Conservation (phyloP, 1,140 invertebrate genomes). For the Rhagoletis pomonella region DNA sequence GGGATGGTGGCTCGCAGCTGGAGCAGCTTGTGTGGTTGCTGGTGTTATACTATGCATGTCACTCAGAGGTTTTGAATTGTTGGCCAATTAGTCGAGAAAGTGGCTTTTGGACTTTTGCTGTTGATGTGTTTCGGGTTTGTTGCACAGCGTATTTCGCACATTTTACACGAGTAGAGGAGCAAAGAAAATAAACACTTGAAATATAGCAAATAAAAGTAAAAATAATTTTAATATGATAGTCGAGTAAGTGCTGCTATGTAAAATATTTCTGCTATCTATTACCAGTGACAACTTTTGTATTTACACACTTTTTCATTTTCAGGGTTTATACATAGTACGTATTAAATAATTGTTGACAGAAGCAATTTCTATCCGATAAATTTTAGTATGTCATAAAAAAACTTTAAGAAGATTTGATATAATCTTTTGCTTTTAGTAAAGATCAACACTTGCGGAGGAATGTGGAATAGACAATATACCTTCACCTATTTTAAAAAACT, state of each 20-base stretch:
- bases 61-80: constrained; percentile 18
- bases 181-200: background rate
- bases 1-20: background rate
- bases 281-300: too few relatives aligned
- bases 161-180: background rate
- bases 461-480: too few relatives aligned
- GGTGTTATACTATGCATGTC: background rate
- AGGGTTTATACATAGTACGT: too few relatives aligned
- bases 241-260: background rate
- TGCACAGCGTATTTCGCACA: background rate
- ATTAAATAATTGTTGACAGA: too few relatives aligned
- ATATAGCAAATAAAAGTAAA: background rate
- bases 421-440: too few relatives aligned
- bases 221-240: background rate
- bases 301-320: too few relatives aligned
- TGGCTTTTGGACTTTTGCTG: constrained; percentile 5
- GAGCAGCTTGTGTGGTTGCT: background rate
- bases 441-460: too few relatives aligned
- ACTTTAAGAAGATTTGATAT: too few relatives aligned
- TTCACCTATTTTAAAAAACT: too few relatives aligned
- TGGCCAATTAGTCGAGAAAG: constrained; percentile 30
- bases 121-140: background rate
- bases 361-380: too few relatives aligned
- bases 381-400: too few relatives aligned
- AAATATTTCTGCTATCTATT: background rate